These are phyloP conservation scores for Tautogolabrus adspersus DNA, from an alignment of 2,113 vertebrate genomes.

Conservation along the genomic window DNA sequence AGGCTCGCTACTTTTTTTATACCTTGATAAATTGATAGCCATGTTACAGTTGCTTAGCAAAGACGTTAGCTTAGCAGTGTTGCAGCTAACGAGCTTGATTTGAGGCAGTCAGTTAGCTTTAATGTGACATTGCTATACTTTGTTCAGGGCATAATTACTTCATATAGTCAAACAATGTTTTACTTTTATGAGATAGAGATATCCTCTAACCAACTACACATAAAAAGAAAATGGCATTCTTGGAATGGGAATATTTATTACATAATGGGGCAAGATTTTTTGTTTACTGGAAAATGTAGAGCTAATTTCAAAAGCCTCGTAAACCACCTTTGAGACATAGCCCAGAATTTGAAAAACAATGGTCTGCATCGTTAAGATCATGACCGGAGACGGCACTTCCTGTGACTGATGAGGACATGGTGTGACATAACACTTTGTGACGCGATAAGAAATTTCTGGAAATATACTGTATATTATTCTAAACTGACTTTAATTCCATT, in stretches of 20 bases:
- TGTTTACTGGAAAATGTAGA: constrained; percentile 12
- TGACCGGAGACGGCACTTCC: constrained; percentile 39
- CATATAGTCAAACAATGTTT: not conserved
- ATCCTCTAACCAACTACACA: not conserved
- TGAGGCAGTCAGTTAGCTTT: too few relatives aligned
- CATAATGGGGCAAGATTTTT: not conserved
- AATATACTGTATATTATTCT: not conserved
- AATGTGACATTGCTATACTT: too few relatives aligned
- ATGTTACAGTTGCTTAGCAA: too few relatives aligned
- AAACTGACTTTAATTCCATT: not conserved
- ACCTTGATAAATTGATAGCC: too few relatives aligned
- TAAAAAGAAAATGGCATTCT: not conserved
- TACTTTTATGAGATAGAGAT: not conserved
- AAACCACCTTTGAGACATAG: constrained; percentile 20
- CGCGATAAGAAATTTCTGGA: constrained; percentile 4
- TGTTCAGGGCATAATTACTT: too few relatives aligned
- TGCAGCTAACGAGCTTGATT: too few relatives aligned
- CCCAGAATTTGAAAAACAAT: constrained; percentile 49
- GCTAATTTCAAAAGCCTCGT: constrained; percentile 14
- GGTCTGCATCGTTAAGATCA: constrained; percentile 41
- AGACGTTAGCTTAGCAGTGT: too few relatives aligned
- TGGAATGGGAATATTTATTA: not conserved
- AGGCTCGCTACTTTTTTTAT: too few relatives aligned
- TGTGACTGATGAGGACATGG: constrained; percentile 28
- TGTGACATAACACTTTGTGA: constrained; percentile 15